phyloP scores from a whole-genome alignment of 2,113 vertebrate species.

The Oncorhynchus nerka region DNA sequence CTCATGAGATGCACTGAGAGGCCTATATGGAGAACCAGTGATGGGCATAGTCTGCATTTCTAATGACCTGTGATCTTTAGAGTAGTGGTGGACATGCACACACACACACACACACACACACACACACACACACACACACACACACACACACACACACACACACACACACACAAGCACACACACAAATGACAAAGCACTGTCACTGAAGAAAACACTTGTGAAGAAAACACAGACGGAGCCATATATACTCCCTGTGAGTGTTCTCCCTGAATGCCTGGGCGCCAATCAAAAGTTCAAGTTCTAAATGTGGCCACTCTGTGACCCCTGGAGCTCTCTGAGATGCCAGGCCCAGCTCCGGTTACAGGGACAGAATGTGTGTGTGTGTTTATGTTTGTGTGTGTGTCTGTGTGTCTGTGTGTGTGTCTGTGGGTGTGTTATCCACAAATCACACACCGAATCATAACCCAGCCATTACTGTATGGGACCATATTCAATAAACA shows the following conservation, averaged over 20 bases:
- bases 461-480: slow-evolving; percentile 3
- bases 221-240: background rate
- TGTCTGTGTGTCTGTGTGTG: too few species aligned
- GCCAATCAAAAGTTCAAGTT: slow-evolving; percentile 60
- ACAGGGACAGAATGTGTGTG: slow-evolving; percentile 45
- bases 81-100: background rate
- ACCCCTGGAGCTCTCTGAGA: slow-evolving; percentile 54
- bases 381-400: too few species aligned
- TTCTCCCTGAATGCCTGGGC: slow-evolving; percentile 42
- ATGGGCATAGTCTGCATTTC: background rate
- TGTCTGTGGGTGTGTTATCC: background rate
- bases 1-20: too few species aligned
- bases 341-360: slow-evolving; percentile 58
- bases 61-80: background rate
- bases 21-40: background rate
- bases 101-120: too few species aligned
- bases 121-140: too few species aligned
- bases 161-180: too few species aligned
- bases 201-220: background rate
- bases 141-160: too few species aligned
- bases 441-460: slow-evolving; percentile 28
- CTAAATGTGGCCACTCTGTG: slow-evolving; percentile 67
- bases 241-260: slow-evolving; percentile 16
- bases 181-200: too few species aligned
- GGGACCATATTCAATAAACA: background rate